A percentile compares a stretch with the other conserved stretches of the same genome.
Conservation (phyloP, 2,113 vertebrate species). For the Zootoca vivipara region DNA sequence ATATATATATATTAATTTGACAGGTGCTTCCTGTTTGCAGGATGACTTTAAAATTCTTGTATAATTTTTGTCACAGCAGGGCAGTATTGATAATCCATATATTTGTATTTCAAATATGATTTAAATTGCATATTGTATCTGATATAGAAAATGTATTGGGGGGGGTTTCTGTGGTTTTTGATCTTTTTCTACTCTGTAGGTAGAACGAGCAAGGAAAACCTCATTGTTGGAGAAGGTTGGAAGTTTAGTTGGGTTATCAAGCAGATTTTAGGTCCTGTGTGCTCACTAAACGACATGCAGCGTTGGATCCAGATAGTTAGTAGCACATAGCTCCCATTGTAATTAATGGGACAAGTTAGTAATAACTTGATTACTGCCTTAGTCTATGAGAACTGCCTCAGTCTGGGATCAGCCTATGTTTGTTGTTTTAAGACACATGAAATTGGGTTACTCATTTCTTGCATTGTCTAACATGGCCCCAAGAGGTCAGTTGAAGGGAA, state of each 20-base stretch:
- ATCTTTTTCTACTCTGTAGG: background rate
- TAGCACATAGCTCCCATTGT: background rate
- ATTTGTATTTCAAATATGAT: background rate
- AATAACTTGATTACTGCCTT: background rate
- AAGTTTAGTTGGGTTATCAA: background rate
- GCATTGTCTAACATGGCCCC: background rate
- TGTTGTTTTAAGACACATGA: background rate
- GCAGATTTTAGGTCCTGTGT: background rate
- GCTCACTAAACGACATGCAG: background rate
- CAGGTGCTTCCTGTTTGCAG: constrained; percentile 31
- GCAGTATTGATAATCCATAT: background rate
- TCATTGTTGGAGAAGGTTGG: background rate
- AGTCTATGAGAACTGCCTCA: background rate
- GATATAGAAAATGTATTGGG: background rate
- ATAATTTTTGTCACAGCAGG: constrained; percentile 30
- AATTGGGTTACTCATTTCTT: background rate
- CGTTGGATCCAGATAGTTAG: background rate
- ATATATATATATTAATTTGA: constrained; percentile 65
- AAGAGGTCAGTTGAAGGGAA: background rate
- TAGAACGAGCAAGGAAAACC: too few species aligned
- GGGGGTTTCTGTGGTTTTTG: rapidly evolving
- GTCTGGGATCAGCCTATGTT: background rate
- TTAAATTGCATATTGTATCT: background rate
- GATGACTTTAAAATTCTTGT: constrained; percentile 36
- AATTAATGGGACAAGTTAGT: background rate